These are phyloP conservation scores for Adineta ricciae DNA, from an alignment of 2,888 invertebrate genomes.

Conservation along the genomic window DNA sequence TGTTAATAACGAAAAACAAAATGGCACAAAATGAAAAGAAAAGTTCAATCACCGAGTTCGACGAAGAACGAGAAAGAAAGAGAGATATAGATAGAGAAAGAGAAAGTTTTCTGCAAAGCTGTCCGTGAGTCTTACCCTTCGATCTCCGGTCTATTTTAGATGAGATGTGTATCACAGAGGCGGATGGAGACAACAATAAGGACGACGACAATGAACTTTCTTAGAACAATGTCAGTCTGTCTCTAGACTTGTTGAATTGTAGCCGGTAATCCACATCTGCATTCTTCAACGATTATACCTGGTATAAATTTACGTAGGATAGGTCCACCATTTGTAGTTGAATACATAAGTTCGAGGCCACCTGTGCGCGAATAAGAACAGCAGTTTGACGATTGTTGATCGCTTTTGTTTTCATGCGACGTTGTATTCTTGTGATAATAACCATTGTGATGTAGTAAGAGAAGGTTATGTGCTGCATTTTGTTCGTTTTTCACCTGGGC, in stretches of 20 bases:
- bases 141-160: not conserved
- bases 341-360: not conserved
- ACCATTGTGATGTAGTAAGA: not conserved
- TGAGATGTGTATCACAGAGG: not conserved
- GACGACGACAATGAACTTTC: not conserved
- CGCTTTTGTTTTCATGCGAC: too few relatives aligned
- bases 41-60: not conserved
- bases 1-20: not conserved
- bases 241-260: not conserved
- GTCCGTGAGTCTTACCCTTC: not conserved
- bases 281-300: not conserved
- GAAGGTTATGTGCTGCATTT: not conserved
- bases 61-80: not conserved
- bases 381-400: not conserved
- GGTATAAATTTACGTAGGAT: not conserved
- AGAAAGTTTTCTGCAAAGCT: not conserved
- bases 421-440: not conserved
- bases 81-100: too few relatives aligned
- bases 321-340: not conserved
- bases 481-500: not conserved
- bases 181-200: not conserved
- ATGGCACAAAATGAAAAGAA: not conserved
- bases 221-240: not conserved
- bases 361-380: constrained; percentile 13
- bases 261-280: not conserved